These are phyloP conservation scores for Ascaphus truei DNA, from an alignment of 2,113 vertebrate genomes.

Conservation along the genomic window DNA sequence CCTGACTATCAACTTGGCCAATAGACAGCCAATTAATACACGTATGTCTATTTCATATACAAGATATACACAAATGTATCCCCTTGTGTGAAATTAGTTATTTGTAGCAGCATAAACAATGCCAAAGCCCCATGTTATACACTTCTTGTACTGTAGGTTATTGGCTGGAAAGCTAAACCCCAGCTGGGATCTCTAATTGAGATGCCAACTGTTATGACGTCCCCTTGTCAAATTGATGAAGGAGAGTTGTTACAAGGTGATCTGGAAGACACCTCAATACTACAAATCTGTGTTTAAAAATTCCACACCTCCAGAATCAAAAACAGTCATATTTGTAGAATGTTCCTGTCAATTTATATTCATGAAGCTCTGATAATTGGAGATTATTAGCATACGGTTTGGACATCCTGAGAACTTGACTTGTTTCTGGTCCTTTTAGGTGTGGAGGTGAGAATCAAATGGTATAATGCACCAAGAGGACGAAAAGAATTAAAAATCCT, in stretches of 20 bases:
- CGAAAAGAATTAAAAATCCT: too few relatives aligned
- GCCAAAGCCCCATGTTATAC: neutral
- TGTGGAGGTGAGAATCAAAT: too few relatives aligned
- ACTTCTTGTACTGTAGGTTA: constrained; percentile 1
- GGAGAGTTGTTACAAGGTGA: constrained; percentile 5
- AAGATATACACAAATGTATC: neutral
- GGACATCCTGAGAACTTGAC: too few relatives aligned
- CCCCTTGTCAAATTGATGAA: neutral
- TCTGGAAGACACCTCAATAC: neutral
- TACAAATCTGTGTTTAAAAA: neutral
- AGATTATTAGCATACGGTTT: too few relatives aligned
- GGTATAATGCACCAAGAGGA: too few relatives aligned
- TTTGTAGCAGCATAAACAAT: constrained; percentile 18
- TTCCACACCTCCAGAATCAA: too few relatives aligned
- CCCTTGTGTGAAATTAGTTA: constrained; percentile 22
- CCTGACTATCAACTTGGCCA: neutral
- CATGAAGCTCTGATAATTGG: too few relatives aligned
- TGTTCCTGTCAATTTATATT: too few relatives aligned
- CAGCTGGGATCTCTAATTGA: constrained; percentile 1
- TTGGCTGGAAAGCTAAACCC: neutral
- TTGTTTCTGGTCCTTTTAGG: too few relatives aligned
- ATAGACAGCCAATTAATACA: constrained; percentile 11
- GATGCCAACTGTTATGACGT: neutral
- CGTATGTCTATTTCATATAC: neutral
- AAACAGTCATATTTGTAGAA: too few relatives aligned